A percentile compares a stretch with the other conserved stretches of the same genome.
Conservation (phyloP, 2,888 invertebrate genomes). For the Mesorhabditis spiculigera region DNA sequence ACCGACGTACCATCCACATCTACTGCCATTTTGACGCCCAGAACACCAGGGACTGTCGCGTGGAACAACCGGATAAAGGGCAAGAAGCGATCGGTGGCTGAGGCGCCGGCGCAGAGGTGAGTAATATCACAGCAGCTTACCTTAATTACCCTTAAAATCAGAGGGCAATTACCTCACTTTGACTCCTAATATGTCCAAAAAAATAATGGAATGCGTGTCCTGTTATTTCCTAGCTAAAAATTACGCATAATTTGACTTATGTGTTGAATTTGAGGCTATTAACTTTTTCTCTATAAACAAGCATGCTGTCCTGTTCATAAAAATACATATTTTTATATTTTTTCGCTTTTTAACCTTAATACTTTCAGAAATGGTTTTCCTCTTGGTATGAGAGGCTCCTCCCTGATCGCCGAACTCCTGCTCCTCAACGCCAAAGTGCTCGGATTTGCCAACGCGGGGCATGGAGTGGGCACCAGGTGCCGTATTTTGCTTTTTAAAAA, state of each 20-base stretch:
- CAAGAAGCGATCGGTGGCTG: neutral
- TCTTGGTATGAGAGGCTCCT: conserved; percentile 65
- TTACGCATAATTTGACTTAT: too few relatives aligned
- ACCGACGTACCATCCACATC: neutral
- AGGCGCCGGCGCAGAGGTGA: neutral
- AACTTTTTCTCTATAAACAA: neutral
- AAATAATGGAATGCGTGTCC: too few relatives aligned
- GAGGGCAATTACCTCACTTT: too few relatives aligned
- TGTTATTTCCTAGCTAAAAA: too few relatives aligned
- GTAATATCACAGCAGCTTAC: too few relatives aligned
- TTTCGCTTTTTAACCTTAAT: too few relatives aligned
- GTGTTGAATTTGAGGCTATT: neutral
- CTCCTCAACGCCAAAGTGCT: conserved; percentile 91
- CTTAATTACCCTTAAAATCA: too few relatives aligned
- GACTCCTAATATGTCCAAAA: too few relatives aligned
- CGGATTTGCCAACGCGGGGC: conserved; percentile 92
- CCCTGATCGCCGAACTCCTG: conserved; percentile 89
- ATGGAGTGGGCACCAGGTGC: conserved; percentile 60
- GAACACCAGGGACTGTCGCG: neutral
- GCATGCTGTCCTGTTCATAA: neutral
- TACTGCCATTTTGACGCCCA: neutral
- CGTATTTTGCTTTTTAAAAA: too few relatives aligned
- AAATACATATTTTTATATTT: too few relatives aligned
- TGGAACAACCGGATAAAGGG: conserved; percentile 5
- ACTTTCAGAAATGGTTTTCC: too few relatives aligned